Evolutionary conservation across 1,140 invertebrate species (phyloP).

Genomic region (Caenorhabditis inopinata): DNA sequence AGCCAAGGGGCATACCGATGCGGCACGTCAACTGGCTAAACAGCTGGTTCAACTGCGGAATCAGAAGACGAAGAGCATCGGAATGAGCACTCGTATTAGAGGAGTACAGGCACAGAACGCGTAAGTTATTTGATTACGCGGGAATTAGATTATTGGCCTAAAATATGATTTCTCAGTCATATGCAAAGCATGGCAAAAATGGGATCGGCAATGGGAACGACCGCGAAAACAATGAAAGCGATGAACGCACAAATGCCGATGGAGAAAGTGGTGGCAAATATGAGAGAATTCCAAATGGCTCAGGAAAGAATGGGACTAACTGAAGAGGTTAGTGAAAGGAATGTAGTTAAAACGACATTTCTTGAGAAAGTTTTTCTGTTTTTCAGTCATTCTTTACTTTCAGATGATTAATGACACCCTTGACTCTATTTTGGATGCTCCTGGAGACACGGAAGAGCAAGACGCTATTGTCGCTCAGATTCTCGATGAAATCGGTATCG

Average conservation of each 20-base stretch:
- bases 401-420: conserved; percentile 85
- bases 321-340: conserved; percentile 73
- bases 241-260: conserved; percentile 87
- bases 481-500: conserved; percentile 91
- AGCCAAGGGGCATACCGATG: conserved; percentile 81
- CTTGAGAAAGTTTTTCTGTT: neutral
- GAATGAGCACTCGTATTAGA: conserved; percentile 76
- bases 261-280: conserved; percentile 77
- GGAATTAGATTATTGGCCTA: no score
- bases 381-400: neutral
- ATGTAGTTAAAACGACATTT: neutral
- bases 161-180: conserved; percentile 72
- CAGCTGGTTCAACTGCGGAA: conserved; percentile 83
- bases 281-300: conserved; percentile 80
- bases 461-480: conserved; percentile 83
- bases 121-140: conserved; percentile 62
- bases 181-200: conserved; percentile 85
- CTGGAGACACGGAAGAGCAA: conserved; percentile 84
- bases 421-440: conserved; percentile 83
- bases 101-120: conserved; percentile 80
- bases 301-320: conserved; percentile 87
- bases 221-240: conserved; percentile 76
- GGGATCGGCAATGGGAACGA: conserved; percentile 80
- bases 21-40: conserved; percentile 76
- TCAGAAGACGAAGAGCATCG: conserved; percentile 80